Conservation (phyloP, 2,888 invertebrate species). For the Scaeva pyrastri region DNA sequence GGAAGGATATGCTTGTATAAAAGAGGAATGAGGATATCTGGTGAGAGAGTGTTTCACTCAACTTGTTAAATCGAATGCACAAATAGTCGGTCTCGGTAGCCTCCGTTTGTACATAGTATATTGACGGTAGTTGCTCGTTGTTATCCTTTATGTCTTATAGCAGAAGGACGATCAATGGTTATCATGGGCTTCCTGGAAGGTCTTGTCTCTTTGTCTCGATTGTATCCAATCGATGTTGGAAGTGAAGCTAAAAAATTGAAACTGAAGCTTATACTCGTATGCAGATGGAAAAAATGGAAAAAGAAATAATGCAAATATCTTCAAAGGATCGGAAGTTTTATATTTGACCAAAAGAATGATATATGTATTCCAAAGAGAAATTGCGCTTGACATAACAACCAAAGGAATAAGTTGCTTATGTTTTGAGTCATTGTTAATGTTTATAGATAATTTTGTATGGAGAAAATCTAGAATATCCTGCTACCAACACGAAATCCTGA, state of each 20-base stretch:
- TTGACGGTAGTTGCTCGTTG: not conserved
- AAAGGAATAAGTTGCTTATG: not conserved
- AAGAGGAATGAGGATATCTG: conserved; percentile 52
- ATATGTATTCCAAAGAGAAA: conserved; percentile 1
- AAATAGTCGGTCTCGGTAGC: conserved; percentile 3
- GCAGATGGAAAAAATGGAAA: not conserved
- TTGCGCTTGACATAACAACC: not conserved
- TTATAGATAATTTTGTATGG: too few species aligned
- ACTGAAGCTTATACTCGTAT: too few species aligned
- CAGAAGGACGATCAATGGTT: not conserved
- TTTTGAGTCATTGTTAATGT: not conserved
- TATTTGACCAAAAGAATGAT: conserved; percentile 2
- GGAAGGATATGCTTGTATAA: conserved; percentile 62
- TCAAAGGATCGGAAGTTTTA: conserved; percentile 17
- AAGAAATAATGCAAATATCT: not conserved
- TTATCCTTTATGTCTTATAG: conserved; percentile 2
- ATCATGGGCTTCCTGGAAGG: not conserved
- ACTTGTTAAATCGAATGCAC: conserved; percentile 66
- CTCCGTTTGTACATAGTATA: not conserved
- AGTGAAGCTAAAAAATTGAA: conserved; percentile 12
- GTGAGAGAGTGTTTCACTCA: conserved; percentile 60
- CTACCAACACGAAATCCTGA: too few species aligned
- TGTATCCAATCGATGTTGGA: conserved; percentile 44
- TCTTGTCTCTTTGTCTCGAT: conserved; percentile 18
- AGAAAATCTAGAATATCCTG: too few species aligned